Evolutionary conservation across 2,113 vertebrate species (phyloP).

Genomic region (Hipposideros armiger): DNA sequence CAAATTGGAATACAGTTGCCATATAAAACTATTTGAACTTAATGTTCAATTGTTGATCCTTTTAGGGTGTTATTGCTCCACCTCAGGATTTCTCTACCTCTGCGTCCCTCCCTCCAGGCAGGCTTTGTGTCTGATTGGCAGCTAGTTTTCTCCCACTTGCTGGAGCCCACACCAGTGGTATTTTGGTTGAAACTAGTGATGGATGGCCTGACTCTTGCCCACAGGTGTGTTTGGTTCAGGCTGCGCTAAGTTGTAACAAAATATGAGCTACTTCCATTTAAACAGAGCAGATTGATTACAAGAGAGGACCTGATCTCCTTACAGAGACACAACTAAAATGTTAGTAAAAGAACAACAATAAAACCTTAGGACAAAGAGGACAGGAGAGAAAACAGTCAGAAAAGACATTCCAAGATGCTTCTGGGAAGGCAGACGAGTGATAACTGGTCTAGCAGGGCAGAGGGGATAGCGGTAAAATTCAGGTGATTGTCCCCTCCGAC

Average conservation of each 20-base stretch:
- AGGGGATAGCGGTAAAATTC: background rate
- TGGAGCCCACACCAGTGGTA: background rate
- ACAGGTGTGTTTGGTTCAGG: background rate
- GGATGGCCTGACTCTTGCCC: background rate
- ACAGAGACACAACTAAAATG: background rate
- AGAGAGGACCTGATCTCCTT: background rate
- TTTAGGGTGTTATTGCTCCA: background rate
- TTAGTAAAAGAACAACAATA: background rate
- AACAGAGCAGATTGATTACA: background rate
- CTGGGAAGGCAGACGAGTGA: background rate
- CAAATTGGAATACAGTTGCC: background rate
- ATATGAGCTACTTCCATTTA: background rate
- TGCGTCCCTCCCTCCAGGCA: no score
- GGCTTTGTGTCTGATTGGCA: background rate
- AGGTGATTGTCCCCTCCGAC: background rate
- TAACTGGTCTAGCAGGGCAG: background rate
- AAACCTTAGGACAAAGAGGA: background rate
- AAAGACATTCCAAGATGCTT: background rate
- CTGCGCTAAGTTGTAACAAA: background rate
- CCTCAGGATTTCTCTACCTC: background rate
- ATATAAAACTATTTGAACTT: background rate
- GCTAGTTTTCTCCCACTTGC: background rate
- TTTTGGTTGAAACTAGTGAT: background rate
- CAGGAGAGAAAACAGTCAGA: background rate
- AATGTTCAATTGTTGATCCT: background rate